These are phyloP conservation scores for Papilio xuthus DNA, from an alignment of 1,140 invertebrate genomes.

Conservation along the genomic window DNA sequence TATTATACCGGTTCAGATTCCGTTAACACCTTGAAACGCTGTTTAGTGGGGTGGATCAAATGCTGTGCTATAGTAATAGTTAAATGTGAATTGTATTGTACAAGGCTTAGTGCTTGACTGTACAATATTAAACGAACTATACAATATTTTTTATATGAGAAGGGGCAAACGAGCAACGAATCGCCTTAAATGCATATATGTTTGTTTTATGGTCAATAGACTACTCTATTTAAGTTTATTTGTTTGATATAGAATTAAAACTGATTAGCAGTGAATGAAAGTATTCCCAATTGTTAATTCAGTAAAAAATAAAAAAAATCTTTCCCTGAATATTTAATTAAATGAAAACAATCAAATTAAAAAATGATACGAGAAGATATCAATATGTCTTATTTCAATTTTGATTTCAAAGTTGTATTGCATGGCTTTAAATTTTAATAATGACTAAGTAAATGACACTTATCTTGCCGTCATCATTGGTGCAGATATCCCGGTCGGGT, in stretches of 20 bases:
- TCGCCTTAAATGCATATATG: background rate
- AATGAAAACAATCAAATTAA: no score
- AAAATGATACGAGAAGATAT: no score
- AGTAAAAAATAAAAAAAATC: no score
- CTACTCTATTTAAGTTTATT: background rate
- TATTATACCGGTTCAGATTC: slow-evolving; percentile 15
- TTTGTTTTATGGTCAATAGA: background rate
- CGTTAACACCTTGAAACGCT: slow-evolving; percentile 23
- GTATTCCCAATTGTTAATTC: no score
- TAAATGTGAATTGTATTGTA: background rate
- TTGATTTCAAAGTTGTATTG: no score
- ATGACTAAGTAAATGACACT: background rate
- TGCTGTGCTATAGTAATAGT: background rate
- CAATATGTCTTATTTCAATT: no score
- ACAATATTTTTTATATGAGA: no score
- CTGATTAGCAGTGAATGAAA: no score
- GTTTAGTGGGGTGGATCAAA: background rate
- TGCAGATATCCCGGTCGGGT: slow-evolving; percentile 80
- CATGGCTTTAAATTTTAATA: no score
- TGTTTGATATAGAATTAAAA: background rate
- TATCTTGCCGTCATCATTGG: slow-evolving; percentile 34
- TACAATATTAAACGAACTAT: background rate
- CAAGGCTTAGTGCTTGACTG: background rate
- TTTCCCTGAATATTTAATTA: no score
- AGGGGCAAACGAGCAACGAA: no score